Conservation (phyloP, 2,888 invertebrate genomes). For the Glaucopsyche alexis region DNA sequence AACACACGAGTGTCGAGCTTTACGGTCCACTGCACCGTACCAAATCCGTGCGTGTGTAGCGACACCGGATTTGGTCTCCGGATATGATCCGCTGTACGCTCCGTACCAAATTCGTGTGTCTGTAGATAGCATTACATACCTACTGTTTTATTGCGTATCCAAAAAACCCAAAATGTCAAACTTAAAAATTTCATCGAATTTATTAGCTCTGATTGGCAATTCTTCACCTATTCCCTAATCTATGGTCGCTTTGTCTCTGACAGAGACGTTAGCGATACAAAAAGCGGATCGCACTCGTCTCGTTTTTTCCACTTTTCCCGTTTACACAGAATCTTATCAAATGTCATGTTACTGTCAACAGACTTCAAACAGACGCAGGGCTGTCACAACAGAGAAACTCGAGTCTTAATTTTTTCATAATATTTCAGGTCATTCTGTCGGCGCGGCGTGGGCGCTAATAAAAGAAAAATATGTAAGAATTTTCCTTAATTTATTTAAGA, state of each 20-base stretch:
- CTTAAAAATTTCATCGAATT: too few species aligned
- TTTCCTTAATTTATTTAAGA: neutral
- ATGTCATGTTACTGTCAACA: slow-evolving; percentile 44
- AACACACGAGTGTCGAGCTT: too few species aligned
- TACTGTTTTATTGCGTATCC: too few species aligned
- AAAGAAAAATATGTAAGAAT: neutral
- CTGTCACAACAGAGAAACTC: slow-evolving; percentile 12
- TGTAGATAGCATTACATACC: too few species aligned
- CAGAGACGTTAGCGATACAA: slow-evolving; percentile 21
- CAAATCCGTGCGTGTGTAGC: too few species aligned
- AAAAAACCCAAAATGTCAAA: too few species aligned
- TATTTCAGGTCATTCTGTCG: neutral
- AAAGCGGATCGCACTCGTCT: slow-evolving; percentile 35
- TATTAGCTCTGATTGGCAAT: neutral
- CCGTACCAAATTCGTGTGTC: too few species aligned
- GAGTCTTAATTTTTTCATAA: slow-evolving; percentile 15
- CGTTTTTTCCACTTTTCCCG: slow-evolving; percentile 38
- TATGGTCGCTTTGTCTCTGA: neutral
- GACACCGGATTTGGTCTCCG: too few species aligned
- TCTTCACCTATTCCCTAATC: neutral
- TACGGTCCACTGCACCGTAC: too few species aligned
- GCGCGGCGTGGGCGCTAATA: neutral
- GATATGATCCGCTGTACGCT: too few species aligned
- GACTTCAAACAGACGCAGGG: slow-evolving; percentile 39
- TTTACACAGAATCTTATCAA: slow-evolving; percentile 43